Percentiles rank a stretch among this genome's conserved stretches.
Evolutionary conservation across 1,140 invertebrate genomes (phyloP).

Genomic region (Micrasema minimum): DNA sequence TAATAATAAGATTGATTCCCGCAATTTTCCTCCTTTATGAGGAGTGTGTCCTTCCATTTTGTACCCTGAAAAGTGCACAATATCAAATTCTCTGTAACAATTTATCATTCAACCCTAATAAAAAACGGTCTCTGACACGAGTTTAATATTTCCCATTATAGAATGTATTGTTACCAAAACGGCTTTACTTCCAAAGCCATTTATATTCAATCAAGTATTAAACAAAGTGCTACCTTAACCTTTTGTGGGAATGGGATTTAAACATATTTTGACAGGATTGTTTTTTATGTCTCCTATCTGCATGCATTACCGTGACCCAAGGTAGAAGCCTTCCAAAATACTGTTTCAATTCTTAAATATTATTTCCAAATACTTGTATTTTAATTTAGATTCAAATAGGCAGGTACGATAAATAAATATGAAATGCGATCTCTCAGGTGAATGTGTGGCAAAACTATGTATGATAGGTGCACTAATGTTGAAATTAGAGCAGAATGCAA

Average conservation of each 20-base stretch:
- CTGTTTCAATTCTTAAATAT: not conserved
- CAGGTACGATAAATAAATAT: no score
- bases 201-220: conserved; percentile 39
- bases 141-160: conserved; percentile 15
- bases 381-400: no score
- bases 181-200: conserved; percentile 7
- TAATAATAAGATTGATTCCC: not conserved
- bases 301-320: conserved; percentile 32
- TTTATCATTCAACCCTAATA: conserved; percentile 11
- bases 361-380: no score
- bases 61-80: no score
- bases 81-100: conserved; percentile 2
- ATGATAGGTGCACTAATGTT: no score
- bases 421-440: no score
- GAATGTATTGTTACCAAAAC: conserved; percentile 36
- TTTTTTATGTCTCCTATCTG: conserved; percentile 40
- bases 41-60: not conserved
- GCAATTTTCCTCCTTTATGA: not conserved
- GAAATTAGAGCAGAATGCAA: no score
- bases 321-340: conserved; percentile 9
- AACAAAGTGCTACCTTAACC: conserved; percentile 39
- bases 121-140: conserved; percentile 2
- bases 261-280: conserved; percentile 45
- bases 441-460: no score
- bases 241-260: conserved; percentile 32